These are phyloP conservation scores for Gorilla gorilla DNA, from an alignment of 2,113 vertebrate species.

Conservation along the genomic window DNA sequence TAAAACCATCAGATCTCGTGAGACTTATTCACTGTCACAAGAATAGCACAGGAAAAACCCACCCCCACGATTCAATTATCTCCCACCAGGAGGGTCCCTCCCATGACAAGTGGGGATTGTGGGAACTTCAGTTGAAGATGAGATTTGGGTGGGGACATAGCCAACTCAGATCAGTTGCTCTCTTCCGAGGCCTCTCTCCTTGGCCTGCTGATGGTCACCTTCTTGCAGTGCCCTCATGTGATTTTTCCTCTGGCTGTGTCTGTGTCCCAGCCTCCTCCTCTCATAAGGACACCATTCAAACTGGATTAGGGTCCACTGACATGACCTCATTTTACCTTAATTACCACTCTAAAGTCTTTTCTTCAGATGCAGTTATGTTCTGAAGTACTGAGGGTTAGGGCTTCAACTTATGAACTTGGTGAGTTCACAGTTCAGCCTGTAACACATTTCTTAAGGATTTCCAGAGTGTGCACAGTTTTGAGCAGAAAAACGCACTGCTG, in stretches of 20 bases:
- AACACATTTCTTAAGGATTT: not conserved
- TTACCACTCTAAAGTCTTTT: not conserved
- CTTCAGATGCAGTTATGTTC: not conserved
- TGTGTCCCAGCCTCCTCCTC: not conserved
- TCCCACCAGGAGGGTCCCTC: too few species aligned
- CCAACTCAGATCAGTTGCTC: not conserved
- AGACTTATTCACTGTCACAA: too few species aligned
- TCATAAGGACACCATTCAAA: not conserved
- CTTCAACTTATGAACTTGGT: not conserved
- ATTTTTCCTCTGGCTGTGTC: too few species aligned
- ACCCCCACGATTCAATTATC: too few species aligned
- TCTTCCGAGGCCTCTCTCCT: not conserved
- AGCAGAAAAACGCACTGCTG: not conserved
- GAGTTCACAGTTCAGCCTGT: not conserved
- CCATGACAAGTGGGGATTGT: too few species aligned
- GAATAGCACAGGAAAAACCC: too few species aligned
- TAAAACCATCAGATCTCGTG: too few species aligned
- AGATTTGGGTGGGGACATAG: too few species aligned
- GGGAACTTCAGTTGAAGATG: too few species aligned
- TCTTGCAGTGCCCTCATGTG: rapidly evolving
- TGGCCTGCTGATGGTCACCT: not conserved
- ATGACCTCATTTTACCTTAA: not conserved
- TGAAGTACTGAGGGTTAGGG: not conserved
- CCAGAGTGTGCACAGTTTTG: not conserved
- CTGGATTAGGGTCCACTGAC: not conserved